These are phyloP conservation scores for Gastracanthus pulcherrimus DNA, from an alignment of 2,888 invertebrate genomes.

Conservation along the genomic window DNA sequence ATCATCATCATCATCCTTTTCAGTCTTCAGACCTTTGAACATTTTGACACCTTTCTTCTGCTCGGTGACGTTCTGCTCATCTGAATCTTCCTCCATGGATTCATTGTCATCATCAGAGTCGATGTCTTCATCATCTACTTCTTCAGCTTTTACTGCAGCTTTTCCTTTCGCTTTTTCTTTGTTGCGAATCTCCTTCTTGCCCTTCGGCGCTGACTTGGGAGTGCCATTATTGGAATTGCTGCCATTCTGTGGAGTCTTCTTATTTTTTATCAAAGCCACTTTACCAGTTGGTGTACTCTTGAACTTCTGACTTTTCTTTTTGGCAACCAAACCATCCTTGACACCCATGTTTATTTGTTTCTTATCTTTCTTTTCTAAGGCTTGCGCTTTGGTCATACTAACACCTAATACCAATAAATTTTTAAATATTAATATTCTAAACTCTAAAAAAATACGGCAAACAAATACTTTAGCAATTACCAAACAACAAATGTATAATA, in stretches of 20 bases:
- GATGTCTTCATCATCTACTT: neutral
- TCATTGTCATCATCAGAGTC: slow-evolving; percentile 57
- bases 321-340: slow-evolving; percentile 61
- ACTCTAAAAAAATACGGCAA: neutral
- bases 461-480: neutral
- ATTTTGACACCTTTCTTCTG: slow-evolving; percentile 64
- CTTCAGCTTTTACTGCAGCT: neutral
- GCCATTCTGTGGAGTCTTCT: slow-evolving; percentile 32
- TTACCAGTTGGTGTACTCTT: slow-evolving; percentile 65
- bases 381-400: slow-evolving; percentile 48
- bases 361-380: slow-evolving; percentile 32
- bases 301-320: slow-evolving; percentile 64
- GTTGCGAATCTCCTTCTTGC: slow-evolving; percentile 11
- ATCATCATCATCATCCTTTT: slow-evolving; percentile 51
- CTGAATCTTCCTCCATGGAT: slow-evolving; percentile 59
- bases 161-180: slow-evolving; percentile 12
- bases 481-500: neutral
- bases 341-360: slow-evolving; percentile 51
- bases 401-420: neutral
- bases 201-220: neutral
- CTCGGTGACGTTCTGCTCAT: slow-evolving; percentile 36
- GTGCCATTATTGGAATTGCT: slow-evolving; percentile 8
- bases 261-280: slow-evolving; percentile 47
- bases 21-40: slow-evolving; percentile 65
- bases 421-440: neutral